A percentile compares a stretch with the other conserved stretches of the same genome.
Conservation (phyloP, 2,797 vertebrate species). For the Gobionotothen gibberifrons region DNA sequence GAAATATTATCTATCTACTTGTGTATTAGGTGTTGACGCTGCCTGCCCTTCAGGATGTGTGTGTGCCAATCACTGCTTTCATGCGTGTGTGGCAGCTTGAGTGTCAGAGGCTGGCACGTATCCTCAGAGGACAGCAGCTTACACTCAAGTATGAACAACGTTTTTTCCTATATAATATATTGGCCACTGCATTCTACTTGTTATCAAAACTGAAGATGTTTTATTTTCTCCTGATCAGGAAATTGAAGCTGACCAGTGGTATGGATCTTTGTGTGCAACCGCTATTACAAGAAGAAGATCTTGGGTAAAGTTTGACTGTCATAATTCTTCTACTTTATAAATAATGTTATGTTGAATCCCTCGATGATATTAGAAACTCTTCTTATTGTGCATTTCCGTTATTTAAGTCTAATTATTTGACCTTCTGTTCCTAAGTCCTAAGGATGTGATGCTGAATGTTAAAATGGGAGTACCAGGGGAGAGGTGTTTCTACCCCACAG, state of each 20-base stretch:
- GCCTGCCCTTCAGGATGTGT: constrained; percentile 77
- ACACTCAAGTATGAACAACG: constrained; percentile 82
- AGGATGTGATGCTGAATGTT: constrained; percentile 88
- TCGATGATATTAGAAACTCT: neutral
- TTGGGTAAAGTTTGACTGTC: constrained; percentile 83
- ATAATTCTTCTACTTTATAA: neutral
- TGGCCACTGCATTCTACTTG: neutral
- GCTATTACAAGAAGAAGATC: constrained; percentile 88
- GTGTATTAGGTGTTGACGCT: constrained; percentile 87
- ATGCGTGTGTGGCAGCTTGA: constrained; percentile 93
- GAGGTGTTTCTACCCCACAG: constrained; percentile 81
- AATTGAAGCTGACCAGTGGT: constrained; percentile 87
- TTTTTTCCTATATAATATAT: neutral
- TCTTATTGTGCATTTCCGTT: neutral
- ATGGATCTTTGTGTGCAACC: constrained; percentile 88
- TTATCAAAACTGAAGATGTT: neutral
- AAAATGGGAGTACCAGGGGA: constrained; percentile 89
- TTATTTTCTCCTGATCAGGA: constrained; percentile 79
- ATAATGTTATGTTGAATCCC: neutral
- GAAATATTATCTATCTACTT: neutral
- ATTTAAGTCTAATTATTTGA: neutral
- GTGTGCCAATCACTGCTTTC: constrained; percentile 82
- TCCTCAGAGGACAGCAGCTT: constrained; percentile 84
- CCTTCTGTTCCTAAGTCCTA: constrained; percentile 69
- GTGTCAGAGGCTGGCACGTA: constrained; percentile 75